Evolutionary conservation across 2,888 invertebrate species (phyloP).

Genomic region (Dicranocentrus wangi): DNA sequence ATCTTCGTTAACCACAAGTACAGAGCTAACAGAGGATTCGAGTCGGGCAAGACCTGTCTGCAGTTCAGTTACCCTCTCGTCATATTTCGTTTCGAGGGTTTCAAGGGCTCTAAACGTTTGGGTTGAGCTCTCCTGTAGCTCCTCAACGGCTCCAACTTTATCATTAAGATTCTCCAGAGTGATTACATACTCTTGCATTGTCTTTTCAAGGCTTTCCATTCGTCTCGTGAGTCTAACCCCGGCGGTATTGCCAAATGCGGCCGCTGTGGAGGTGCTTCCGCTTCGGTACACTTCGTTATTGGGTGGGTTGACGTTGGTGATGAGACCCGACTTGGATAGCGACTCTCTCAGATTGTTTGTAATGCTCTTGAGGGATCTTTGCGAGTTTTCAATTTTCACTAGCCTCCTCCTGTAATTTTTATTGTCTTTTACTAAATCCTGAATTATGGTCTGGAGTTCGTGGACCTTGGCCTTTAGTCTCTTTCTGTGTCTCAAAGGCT

Average conservation of each 20-base stretch:
- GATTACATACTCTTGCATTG: constrained; percentile 63
- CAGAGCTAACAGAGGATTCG: constrained; percentile 64
- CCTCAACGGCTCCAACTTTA: constrained; percentile 63
- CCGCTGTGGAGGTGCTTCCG: not conserved
- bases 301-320: too few relatives aligned
- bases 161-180: constrained; percentile 62
- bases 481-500: constrained; percentile 49
- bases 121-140: constrained; percentile 65
- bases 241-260: not conserved
- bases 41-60: constrained; percentile 66
- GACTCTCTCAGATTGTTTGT: constrained; percentile 29
- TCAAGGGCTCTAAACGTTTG: constrained; percentile 68
- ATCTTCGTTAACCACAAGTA: constrained; percentile 63
- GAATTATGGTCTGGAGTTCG: constrained; percentile 57
- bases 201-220: constrained; percentile 43
- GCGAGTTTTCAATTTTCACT: constrained; percentile 61
- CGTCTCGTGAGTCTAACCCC: not conserved
- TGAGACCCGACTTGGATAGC: constrained; percentile 7
- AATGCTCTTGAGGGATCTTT: constrained; percentile 42
- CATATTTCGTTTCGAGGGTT: constrained; percentile 69
- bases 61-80: constrained; percentile 66
- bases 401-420: constrained; percentile 61
- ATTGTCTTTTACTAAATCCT: constrained; percentile 58
- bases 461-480: constrained; percentile 63
- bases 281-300: constrained; percentile 20